Evolutionary conservation across 2,113 vertebrate genomes (phyloP), one percentile per base, ranked within the genome.

Genomic region (Onychostoma macrolepis): DNA sequence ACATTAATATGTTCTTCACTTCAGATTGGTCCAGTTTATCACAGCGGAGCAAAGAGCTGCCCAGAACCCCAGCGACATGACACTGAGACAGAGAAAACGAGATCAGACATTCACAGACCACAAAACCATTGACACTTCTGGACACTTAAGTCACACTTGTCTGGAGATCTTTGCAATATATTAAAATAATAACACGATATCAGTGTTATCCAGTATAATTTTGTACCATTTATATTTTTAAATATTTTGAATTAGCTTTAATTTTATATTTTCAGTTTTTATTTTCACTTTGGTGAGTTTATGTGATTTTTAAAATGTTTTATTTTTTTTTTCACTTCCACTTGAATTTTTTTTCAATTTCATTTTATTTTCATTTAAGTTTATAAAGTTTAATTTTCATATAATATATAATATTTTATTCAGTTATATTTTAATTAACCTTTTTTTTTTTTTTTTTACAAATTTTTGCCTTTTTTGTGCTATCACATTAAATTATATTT

Each of bases 1-100:
- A 99, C 97, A 99, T 98, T 84, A 99, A 96, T 63, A 99, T 94
- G 87, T 96, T 99, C 93, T 97, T 98, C 90, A 99, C 98, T 92
- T 99, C 98, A 2, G 95, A 92, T 91, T 99, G 98, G 87, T 99
- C 98, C 87, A 99, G 95, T 92, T 99, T 99, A 91, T 99, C 98
- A 87, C 96, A 97, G 63, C 98, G 96, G 89, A 99, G 93, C 71
- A 99, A 90, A 1, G 95, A 92, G 89, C 97, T 96, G 90, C 97
- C 97, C 92, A 96, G 90, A 45, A 95, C 91, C 9, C 95, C 95
- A 80, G 94, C 92, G 26, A 94, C 95, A 75, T 97, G 97, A 89
- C 96, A 96, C 96, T 98, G 89, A 84, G 85, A 86, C 48, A 53
- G 15, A n/a, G 8, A 85, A 89, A 10, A 86, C 38, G 79, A 10